Conservation (phyloP, 1,140 invertebrate species). For the Trialeurodes vaporariorum region DNA sequence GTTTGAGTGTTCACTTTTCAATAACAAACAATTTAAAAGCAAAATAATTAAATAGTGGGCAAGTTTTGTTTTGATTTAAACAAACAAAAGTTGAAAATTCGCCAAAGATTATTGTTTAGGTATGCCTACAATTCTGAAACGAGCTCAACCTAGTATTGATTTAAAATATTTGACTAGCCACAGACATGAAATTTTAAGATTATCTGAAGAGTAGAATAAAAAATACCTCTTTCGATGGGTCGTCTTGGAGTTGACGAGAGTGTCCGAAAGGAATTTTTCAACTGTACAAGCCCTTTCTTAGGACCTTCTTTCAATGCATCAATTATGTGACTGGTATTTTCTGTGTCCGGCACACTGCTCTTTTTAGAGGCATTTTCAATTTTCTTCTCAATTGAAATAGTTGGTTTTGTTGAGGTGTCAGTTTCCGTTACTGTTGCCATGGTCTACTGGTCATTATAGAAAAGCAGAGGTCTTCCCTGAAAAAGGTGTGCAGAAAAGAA, state of each 20-base stretch:
- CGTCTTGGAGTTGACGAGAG: constrained; percentile 12
- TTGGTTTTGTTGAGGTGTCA: not conserved
- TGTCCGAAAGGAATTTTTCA: constrained; percentile 18
- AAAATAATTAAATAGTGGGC: too few relatives aligned
- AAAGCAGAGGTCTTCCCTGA: not conserved
- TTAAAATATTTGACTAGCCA: too few relatives aligned
- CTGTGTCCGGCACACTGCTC: not conserved
- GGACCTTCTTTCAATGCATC: constrained; percentile 17
- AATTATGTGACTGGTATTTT: not conserved
- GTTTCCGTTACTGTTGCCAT: not conserved
- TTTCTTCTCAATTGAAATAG: not conserved
- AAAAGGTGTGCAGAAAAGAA: too few relatives aligned
- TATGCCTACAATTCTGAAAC: too few relatives aligned
- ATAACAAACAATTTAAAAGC: too few relatives aligned
- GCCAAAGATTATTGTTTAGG: too few relatives aligned
- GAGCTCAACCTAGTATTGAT: too few relatives aligned
- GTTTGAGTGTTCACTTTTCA: too few relatives aligned
- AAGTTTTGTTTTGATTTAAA: too few relatives aligned
- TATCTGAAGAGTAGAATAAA: too few relatives aligned
- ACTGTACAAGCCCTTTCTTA: constrained; percentile 14
- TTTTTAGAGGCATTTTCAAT: not conserved
- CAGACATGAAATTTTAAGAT: too few relatives aligned
- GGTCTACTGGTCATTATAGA: not conserved
- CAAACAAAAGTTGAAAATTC: too few relatives aligned
- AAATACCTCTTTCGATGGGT: not conserved